A percentile compares a stretch with the other conserved stretches of the same genome.
phyloP scores from a whole-genome alignment of 1,140 invertebrate species.

The Psilanteris sp. region DNA sequence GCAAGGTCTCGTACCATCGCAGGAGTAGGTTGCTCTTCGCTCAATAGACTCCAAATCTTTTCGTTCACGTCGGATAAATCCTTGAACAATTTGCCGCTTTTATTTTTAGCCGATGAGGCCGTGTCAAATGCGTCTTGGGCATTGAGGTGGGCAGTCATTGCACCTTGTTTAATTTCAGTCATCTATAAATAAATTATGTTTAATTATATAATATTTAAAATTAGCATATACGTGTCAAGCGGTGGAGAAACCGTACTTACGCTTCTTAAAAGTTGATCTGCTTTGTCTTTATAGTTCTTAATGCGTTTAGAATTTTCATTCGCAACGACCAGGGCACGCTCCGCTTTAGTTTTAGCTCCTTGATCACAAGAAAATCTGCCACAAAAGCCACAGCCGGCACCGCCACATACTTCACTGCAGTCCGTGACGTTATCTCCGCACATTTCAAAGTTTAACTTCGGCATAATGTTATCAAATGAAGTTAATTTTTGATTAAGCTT shows the following conservation, averaged over 20 bases:
- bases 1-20: slow-evolving; percentile 89
- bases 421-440: slow-evolving; percentile 92
- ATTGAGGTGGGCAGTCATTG: slow-evolving; percentile 80
- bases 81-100: slow-evolving; percentile 80
- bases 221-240: too few species aligned
- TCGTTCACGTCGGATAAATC: slow-evolving; percentile 83
- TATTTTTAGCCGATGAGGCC: slow-evolving; percentile 81
- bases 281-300: slow-evolving; percentile 88
- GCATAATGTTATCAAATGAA: slow-evolving; percentile 86
- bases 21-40: slow-evolving; percentile 88
- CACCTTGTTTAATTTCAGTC: slow-evolving; percentile 81
- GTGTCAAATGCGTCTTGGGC: slow-evolving; percentile 83
- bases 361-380: slow-evolving; percentile 93
- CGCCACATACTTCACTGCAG: slow-evolving; percentile 95
- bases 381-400: slow-evolving; percentile 94
- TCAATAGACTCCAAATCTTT: slow-evolving; percentile 88
- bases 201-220: too few species aligned
- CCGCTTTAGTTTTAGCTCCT: slow-evolving; percentile 92
- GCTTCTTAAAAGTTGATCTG: slow-evolving; percentile 84
- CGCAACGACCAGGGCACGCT: slow-evolving; percentile 90
- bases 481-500: slow-evolving; percentile 84
- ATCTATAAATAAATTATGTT: slow-evolving; percentile 81
- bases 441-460: slow-evolving; percentile 92
- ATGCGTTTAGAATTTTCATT: slow-evolving; percentile 90
- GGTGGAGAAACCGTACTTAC: too few species aligned